These are phyloP conservation scores for Nemopilema nomurai DNA, from an alignment of 30 jellyfish, hydroid and myxozoan genomes.

Conservation along the genomic window DNA sequence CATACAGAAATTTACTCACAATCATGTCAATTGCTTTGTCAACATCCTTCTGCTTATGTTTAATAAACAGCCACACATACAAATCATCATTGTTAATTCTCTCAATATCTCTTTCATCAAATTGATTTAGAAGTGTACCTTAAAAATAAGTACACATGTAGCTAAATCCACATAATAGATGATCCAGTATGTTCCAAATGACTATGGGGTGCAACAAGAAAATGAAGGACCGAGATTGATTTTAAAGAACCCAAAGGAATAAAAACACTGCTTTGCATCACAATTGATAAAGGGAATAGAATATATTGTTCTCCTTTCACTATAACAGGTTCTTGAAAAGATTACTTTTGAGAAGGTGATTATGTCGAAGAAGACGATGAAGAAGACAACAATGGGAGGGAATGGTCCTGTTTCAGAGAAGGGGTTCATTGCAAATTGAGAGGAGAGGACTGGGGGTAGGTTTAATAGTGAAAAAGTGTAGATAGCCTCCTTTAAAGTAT, in stretches of 20 bases:
- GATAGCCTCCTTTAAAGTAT: no score
- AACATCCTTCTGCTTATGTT: conserved; percentile 84
- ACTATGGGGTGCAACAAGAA: not conserved
- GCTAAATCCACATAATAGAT: not conserved
- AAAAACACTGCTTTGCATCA: not conserved
- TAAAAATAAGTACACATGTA: not conserved
- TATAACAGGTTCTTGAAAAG: no score
- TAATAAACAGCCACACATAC: conserved; percentile 86
- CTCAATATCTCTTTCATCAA: conserved; percentile 87
- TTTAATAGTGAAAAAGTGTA: no score
- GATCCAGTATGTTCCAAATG: not conserved
- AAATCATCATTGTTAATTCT: conserved; percentile 64
- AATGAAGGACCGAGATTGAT: not conserved
- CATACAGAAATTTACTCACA: conserved; percentile 42
- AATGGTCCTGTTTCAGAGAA: no score
- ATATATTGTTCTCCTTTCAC: no score
- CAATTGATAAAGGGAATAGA: not conserved
- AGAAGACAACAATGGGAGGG: no score
- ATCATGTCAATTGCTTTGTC: conserved; percentile 96
- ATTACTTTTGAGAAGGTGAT: no score
- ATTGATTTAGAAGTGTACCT: conserved; percentile 84
- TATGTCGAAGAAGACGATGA: no score
- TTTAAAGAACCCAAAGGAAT: not conserved
- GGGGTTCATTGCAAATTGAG: no score
- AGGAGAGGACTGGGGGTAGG: no score